Percentiles rank a stretch among this genome's conserved stretches.
Evolutionary conservation across 1,140 invertebrate genomes (phyloP).

Genomic region (Holcopasites calliopsidis): DNA sequence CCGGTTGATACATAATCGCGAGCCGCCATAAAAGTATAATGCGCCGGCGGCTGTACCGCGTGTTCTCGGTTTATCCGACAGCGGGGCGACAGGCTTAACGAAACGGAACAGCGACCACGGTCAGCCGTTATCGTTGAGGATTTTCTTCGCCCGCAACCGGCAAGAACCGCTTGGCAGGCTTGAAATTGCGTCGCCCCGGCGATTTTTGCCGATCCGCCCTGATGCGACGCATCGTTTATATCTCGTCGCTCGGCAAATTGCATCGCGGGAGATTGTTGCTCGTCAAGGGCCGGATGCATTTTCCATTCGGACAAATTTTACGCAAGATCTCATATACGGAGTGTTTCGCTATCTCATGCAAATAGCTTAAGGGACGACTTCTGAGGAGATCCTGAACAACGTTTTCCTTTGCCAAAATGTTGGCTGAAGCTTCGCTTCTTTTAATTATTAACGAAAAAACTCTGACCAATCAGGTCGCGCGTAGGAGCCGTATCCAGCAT

Average conservation of each 20-base stretch:
- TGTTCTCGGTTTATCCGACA: constrained; percentile 35
- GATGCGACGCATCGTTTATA: constrained; percentile 15
- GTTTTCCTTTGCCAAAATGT: too few species aligned
- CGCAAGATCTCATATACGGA: too few species aligned
- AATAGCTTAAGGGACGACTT: too few species aligned
- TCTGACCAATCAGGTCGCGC: too few species aligned
- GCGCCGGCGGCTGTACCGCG: constrained; percentile 11
- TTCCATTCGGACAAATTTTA: too few species aligned
- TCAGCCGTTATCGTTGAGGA: constrained; percentile 19
- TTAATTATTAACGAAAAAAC: too few species aligned
- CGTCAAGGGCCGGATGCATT: too few species aligned
- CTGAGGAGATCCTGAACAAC: too few species aligned
- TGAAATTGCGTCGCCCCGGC: constrained; percentile 9
- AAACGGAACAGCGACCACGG: constrained; percentile 33
- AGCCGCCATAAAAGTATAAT: constrained; percentile 63
- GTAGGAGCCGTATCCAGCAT: too few species aligned
- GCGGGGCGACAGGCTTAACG: constrained; percentile 43
- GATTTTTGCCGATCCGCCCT: constrained; percentile 10
- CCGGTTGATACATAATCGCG: constrained; percentile 65
- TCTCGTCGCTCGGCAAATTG: neutral
- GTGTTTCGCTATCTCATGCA: too few species aligned
- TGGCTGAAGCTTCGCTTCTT: too few species aligned
- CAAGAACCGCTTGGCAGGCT: constrained; percentile 28
- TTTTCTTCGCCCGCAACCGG: constrained; percentile 24
- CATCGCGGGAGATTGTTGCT: too few species aligned